phyloP scores from a whole-genome alignment of 2,797 vertebrate genomes.

The Enteromius afrohamiltoni region DNA sequence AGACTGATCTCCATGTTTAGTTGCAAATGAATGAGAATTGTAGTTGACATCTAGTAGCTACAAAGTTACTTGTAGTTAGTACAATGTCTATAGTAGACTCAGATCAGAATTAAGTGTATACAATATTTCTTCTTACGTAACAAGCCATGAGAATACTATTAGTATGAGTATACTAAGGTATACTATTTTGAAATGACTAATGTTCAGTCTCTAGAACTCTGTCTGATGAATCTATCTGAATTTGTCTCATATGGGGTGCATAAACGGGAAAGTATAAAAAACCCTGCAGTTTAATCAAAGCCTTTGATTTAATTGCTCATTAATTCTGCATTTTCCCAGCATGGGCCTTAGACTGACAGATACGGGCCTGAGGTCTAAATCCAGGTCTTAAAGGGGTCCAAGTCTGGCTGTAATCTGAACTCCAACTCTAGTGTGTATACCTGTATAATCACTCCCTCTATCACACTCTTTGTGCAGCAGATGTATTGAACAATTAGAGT shows the following conservation, averaged over 20 bases:
- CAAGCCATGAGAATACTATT: background rate
- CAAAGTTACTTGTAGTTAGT: no score
- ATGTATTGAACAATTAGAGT: conserved; percentile 53
- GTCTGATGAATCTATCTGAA: background rate
- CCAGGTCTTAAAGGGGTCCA: background rate
- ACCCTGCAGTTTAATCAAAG: background rate
- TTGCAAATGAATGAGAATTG: no score
- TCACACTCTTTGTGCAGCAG: conserved; percentile 31
- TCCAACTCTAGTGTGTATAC: background rate
- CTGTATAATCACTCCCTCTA: background rate
- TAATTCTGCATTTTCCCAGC: background rate
- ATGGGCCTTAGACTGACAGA: background rate
- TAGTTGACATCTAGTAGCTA: no score
- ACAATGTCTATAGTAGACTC: no score
- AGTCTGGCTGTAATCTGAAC: background rate
- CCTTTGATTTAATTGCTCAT: conserved; percentile 2
- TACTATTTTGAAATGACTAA: background rate
- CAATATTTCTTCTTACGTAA: background rate
- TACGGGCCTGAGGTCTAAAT: background rate
- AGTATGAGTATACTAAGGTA: no score
- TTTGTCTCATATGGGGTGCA: background rate
- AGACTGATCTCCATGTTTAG: no score
- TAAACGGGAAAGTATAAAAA: background rate
- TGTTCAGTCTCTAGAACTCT: background rate
- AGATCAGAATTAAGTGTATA: no score